A percentile compares a stretch with the other conserved stretches of the same genome.
Evolutionary conservation across 1,140 invertebrate species (phyloP).

Genomic region (Ceratosolen fusciceps): DNA sequence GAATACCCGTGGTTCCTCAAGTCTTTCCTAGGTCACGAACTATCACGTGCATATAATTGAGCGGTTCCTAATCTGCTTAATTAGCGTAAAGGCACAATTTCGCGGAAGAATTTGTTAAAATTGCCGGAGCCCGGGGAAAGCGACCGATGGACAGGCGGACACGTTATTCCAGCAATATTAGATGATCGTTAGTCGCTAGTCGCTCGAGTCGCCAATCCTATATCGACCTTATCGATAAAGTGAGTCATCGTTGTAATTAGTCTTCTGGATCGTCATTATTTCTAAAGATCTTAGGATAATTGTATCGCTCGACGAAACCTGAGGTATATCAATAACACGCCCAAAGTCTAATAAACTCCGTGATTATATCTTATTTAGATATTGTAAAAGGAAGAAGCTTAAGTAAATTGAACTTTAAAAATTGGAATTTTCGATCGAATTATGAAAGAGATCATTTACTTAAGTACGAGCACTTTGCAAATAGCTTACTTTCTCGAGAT

Average conservation of each 20-base stretch:
- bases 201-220: too few relatives aligned
- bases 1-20: neutral
- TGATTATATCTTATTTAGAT: slow-evolving; percentile 11
- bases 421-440: neutral
- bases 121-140: too few relatives aligned
- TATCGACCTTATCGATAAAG: too few relatives aligned
- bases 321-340: neutral
- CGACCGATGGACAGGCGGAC: too few relatives aligned
- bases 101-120: too few relatives aligned
- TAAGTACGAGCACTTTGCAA: neutral
- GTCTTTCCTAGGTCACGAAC: neutral
- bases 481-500: too few relatives aligned
- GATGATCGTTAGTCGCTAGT: too few relatives aligned
- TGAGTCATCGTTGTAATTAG: too few relatives aligned
- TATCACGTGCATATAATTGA: neutral
- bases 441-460: neutral
- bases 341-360: neutral
- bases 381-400: neutral
- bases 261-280: too few relatives aligned
- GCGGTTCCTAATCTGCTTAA: neutral
- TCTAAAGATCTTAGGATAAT: too few relatives aligned
- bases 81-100: neutral
- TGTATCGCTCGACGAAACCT: neutral
- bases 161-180: too few relatives aligned
- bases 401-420: neutral